Percentiles rank a stretch among this genome's conserved stretches.
phyloP scores from a whole-genome alignment of 2,113 vertebrate genomes.

The Theristicus caerulescens region DNA sequence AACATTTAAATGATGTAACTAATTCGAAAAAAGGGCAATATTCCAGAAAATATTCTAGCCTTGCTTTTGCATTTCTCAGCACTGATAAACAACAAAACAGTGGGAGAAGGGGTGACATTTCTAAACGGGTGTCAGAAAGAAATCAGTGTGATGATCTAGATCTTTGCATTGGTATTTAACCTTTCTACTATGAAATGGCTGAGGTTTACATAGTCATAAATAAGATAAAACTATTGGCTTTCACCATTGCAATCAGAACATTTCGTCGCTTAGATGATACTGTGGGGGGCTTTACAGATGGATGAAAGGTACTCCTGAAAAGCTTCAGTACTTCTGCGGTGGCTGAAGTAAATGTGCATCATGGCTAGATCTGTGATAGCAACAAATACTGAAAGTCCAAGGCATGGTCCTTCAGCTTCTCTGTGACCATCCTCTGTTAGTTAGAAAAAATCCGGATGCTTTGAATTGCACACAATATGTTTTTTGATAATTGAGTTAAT shows the following conservation, averaged over 20 bases:
- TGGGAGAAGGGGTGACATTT: not conserved
- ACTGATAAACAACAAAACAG: not conserved
- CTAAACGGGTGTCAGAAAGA: not conserved
- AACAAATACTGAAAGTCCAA: not conserved
- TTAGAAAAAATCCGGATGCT: not conserved
- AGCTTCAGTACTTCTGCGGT: not conserved
- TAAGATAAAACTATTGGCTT: not conserved
- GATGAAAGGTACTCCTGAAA: not conserved
- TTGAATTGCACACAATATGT: not conserved
- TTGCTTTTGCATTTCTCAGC: not conserved
- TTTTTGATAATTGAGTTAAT: not conserved
- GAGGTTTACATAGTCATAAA: not conserved
- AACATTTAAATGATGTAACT: not conserved
- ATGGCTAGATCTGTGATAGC: not conserved
- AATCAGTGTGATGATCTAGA: not conserved
- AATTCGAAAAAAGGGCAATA: not conserved
- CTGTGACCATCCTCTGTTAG: not conserved
- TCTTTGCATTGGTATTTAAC: not conserved
- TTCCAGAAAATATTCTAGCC: not conserved
- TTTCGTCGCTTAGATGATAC: not conserved
- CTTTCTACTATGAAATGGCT: not conserved
- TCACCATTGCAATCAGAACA: not conserved
- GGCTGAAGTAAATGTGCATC: accelerated
- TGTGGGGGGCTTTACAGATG: not conserved
- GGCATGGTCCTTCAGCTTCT: not conserved